Evolutionary conservation across 2,888 invertebrate genomes (phyloP), one percentile per base, ranked within the genome.

Genomic region (Pollenia griseotomentosa): DNA sequence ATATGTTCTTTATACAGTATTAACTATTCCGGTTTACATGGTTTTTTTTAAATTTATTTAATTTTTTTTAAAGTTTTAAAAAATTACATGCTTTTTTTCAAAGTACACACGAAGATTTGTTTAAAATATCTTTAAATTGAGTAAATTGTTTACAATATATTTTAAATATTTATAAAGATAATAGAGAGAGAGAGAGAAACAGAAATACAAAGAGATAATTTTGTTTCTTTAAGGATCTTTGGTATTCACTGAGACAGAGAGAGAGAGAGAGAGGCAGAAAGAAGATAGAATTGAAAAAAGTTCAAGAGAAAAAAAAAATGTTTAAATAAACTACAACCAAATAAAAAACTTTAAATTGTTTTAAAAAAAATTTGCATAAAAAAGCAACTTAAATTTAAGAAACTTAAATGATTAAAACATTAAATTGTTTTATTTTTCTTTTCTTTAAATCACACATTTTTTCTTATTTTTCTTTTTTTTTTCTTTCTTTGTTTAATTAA

Each of bases 101-200:
- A 81, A 87, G 65, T 85, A 85, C 85, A 87, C 87, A 85, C 81
- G 87, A 78, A 87, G 81, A 87, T 65, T 70, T 68, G 77, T 48
- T 55, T 85, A 57, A 81, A 78, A 65, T 55, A 73, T 65, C 14
- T 51, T 74, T 59, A 53, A 75, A 53, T 75, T 33, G 14, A 61
- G 19, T 61, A 71, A 55, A 53, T 55, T 77, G 78, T 83, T 75
- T 79, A 78, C 51, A 55, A 70, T 75, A 68, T 70, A 33, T 33
- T 33, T 33, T 33, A 33, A 23, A 51, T 63, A 66, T 78, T 74
- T 59, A 55, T 68, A 74, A 6, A 75, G 14, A 42, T 51, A 66
- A 74, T 19, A 70, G 44, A 78, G 68, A 68, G 11, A 70, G 44
- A 78, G 68, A 68, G 11, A 61, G 42, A 42, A 44, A 71, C n/a